Base-by-base conservation (phyloP, 2,113 vertebrate species). In the Tychaedon coryphoeus region DNA sequence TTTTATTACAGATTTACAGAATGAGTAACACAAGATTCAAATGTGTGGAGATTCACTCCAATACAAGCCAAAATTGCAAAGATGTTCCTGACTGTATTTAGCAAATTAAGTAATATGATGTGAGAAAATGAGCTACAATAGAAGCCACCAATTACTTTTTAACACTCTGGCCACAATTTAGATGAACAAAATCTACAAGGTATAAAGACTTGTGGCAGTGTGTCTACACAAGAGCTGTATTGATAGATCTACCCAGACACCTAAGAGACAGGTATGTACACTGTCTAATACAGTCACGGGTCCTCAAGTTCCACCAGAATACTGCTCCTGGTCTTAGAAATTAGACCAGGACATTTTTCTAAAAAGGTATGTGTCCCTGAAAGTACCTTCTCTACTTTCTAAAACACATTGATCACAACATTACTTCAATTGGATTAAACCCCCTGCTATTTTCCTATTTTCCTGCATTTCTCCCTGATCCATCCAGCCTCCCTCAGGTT, bases 21-120 rank as follows among this genome's bases (percentile, higher is more conserved):
- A 86, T 2, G 0, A 64, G 1, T 22, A 80, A 58, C 0, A 0
- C 13, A 69, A 47, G 26, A 74, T 40, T 80, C 15, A 60, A 62
- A 77, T 1, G 5, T 12, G 26, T 28, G 26, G 25, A 51, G 50
- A 51, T 51, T 17, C 50, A 28, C 26, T 87, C 9, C 45, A 87
- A 50, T 7, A 82, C 10, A 45, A 61, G 3, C 6, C 28, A 93
- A 78, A 93, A 70, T 16, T 10, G 8, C 33, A 26, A 45, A 45
- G 6, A 56, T 20, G 10, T 19, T 48, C 20, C 36, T 29, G 13
- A 38, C 0, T 13, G 18, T 45, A 62, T 26, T 25, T 25, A 8
- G 0, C 23, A 85, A 69, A 48, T 34, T 25, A 47, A 89, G 19
- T 6, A 61, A 61, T 4, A 26, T 10, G 6, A 34, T 42, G n/a